These are phyloP conservation scores for Etheostoma nigrum DNA, from an alignment of 2,797 vertebrate genomes.

Conservation along the genomic window DNA sequence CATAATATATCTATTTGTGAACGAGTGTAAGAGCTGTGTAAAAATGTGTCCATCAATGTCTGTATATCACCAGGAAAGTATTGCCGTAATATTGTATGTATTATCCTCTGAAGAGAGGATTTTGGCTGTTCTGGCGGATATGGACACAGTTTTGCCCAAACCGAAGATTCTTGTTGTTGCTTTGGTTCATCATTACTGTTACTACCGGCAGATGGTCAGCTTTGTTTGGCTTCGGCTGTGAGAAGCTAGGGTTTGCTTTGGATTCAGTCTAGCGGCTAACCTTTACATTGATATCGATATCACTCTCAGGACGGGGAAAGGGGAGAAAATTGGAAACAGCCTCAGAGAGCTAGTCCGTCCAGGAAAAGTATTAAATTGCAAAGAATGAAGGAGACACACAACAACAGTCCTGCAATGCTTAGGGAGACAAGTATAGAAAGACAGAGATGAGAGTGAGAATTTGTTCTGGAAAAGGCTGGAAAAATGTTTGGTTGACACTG, in stretches of 20 bases:
- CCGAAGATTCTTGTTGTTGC: constrained; percentile 12
- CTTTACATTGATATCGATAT: background rate
- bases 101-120: background rate
- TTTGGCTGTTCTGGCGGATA: constrained; percentile 5
- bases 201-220: constrained; percentile 32
- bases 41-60: constrained; percentile 7
- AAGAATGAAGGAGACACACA: constrained; percentile 52
- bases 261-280: constrained; percentile 5
- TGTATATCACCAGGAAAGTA: constrained; percentile 6
- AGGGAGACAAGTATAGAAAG: constrained; percentile 20
- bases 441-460: constrained; percentile 4
- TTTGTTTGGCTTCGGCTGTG: constrained; percentile 41
- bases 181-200: constrained; percentile 30
- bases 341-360: constrained; percentile 64
- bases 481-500: constrained; percentile 17
- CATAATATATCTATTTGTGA: background rate
- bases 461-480: constrained; percentile 11
- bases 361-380: constrained; percentile 53
- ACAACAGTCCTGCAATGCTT: constrained; percentile 43
- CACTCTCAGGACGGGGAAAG: constrained; percentile 54
- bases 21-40: background rate
- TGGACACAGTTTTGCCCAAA: constrained; percentile 9
- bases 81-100: background rate
- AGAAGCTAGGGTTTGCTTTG: constrained; percentile 35
- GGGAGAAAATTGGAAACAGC: constrained; percentile 79